Conservation (phyloP, 2,888 invertebrate genomes). For the Caenorhabditis sinica region DNA sequence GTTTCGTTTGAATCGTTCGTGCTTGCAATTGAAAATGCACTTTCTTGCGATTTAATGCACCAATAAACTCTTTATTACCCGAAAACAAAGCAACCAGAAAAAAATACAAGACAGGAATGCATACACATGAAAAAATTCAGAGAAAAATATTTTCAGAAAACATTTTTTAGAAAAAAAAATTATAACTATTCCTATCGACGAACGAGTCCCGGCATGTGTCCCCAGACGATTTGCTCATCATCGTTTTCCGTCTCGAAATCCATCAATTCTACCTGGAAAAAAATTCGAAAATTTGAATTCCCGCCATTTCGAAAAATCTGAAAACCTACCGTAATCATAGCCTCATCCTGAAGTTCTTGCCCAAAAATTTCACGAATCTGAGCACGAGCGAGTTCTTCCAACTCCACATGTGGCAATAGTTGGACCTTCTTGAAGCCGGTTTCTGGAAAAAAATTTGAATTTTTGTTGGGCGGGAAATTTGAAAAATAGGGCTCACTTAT, state of each 20-base stretch:
- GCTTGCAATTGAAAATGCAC: too few species aligned
- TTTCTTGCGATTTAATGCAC: too few species aligned
- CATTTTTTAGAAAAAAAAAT: not conserved
- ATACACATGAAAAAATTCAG: constrained; percentile 5
- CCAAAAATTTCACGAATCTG: constrained; percentile 23
- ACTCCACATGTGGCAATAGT: constrained; percentile 37
- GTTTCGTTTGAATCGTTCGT: too few species aligned
- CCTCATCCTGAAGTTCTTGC: not conserved
- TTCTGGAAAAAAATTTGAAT: constrained; percentile 36
- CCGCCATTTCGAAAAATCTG: not conserved
- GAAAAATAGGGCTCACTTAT: constrained; percentile 21
- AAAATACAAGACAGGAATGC: not conserved
- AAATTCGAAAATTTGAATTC: not conserved
- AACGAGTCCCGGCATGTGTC: constrained; percentile 63
- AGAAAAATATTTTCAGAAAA: not conserved
- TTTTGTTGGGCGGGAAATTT: not conserved
- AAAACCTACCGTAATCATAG: not conserved
- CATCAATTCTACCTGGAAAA: constrained; percentile 56
- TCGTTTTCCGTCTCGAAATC: constrained; percentile 19
- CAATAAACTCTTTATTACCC: not conserved
- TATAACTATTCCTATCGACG: constrained; percentile 44
- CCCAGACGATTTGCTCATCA: constrained; percentile 42
- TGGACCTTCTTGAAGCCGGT: constrained; percentile 40
- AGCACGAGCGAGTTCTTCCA: constrained; percentile 39
- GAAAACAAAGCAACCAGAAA: not conserved